Conservation (phyloP, 2,113 vertebrate species). For the Nematolebias whitei region DNA sequence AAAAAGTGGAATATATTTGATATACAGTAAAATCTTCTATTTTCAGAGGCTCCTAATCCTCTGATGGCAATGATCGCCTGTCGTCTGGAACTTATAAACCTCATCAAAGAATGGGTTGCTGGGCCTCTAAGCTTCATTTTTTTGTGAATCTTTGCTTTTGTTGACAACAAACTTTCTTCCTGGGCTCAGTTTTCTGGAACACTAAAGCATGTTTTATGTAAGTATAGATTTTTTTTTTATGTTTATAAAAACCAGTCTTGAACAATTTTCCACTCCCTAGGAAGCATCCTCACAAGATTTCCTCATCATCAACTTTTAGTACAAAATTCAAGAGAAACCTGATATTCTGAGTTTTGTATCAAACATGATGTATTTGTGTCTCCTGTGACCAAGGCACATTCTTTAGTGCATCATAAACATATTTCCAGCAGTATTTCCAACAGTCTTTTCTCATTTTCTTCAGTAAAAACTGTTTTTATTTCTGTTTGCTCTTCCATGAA, state of each 20-base stretch:
- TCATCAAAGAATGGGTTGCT: not conserved
- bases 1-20: too few relatives aligned
- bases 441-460: not conserved
- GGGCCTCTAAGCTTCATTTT: not conserved
- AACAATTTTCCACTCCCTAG: not conserved
- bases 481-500: not conserved
- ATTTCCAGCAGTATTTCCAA: not conserved
- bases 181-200: too few relatives aligned
- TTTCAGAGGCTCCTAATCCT: too few relatives aligned
- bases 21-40: too few relatives aligned
- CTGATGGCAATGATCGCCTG: too few relatives aligned
- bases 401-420: not conserved
- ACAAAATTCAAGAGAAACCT: not conserved
- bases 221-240: not conserved
- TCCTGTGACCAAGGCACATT: not conserved
- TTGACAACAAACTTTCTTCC: too few relatives aligned
- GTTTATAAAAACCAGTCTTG: not conserved
- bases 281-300: not conserved
- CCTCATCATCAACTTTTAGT: not conserved
- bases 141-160: not conserved
- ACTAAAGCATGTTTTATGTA: not conserved
- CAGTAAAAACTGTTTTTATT: not conserved
- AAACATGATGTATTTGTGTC: not conserved
- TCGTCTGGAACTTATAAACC: not conserved
- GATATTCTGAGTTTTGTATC: not conserved